phyloP scores from a whole-genome alignment of 1,140 invertebrate genomes.

The Drosophila paulistorum region DNA sequence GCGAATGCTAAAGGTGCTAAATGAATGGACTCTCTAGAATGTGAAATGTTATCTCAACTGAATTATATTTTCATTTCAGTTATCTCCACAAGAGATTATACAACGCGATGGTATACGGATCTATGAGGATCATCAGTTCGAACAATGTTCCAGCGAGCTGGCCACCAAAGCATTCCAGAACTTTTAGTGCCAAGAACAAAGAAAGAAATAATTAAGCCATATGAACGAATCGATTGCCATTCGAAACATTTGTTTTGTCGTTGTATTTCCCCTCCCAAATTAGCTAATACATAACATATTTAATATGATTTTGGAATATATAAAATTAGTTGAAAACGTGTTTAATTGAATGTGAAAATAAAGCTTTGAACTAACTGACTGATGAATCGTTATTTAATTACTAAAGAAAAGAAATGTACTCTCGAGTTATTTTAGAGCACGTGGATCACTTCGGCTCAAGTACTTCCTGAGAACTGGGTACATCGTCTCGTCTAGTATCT shows the following conservation, averaged over 20 bases:
- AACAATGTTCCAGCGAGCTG: constrained; percentile 29
- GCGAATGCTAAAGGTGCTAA: constrained; percentile 49
- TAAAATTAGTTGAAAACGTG: neutral
- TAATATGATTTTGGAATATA: neutral
- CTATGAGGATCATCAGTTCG: constrained; percentile 32
- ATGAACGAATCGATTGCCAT: constrained; percentile 19
- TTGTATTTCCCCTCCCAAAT: neutral
- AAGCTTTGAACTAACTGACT: neutral
- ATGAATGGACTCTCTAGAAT: neutral
- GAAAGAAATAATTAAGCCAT: constrained; percentile 11
- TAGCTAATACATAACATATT: neutral
- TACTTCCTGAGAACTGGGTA: too few relatives aligned
- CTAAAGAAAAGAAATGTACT: too few relatives aligned
- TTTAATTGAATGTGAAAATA: constrained; percentile 2
- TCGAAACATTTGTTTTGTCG: neutral
- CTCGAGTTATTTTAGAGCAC: too few relatives aligned
- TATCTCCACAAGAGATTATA: constrained; percentile 59
- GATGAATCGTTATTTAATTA: too few relatives aligned
- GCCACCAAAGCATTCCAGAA: constrained; percentile 61
- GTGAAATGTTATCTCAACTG: too few relatives aligned
- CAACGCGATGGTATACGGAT: constrained; percentile 45
- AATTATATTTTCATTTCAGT: constrained; percentile 19
- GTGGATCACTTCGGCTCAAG: too few relatives aligned
- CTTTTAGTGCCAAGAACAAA: constrained; percentile 38
- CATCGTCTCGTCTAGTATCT: neutral